Conservation (phyloP, 1,140 invertebrate species). For the Trialeurodes vaporariorum region DNA sequence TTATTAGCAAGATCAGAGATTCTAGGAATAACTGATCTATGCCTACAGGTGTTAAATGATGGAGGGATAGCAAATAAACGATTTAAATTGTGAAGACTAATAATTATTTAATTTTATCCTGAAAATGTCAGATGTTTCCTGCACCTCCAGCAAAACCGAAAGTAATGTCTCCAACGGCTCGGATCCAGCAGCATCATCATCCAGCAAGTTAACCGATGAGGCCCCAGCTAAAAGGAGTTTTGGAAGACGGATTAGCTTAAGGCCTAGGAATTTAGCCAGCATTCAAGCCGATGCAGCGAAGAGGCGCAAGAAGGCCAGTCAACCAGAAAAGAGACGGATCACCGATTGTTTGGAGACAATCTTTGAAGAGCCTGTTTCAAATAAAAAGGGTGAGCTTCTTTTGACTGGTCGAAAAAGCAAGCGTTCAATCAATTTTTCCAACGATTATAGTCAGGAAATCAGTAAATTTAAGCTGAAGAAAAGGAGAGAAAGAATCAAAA, state of each 20-base stretch:
- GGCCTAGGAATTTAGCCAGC: neutral
- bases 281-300: neutral
- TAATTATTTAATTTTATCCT: too few relatives aligned
- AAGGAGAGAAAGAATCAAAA: neutral
- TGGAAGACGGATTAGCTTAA: neutral
- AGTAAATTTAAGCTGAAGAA: neutral
- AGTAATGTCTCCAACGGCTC: neutral
- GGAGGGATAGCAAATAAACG: too few relatives aligned
- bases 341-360: neutral
- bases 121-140: neutral
- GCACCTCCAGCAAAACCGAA: neutral
- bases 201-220: too few relatives aligned
- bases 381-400: neutral
- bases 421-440: neutral
- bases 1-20: too few relatives aligned
- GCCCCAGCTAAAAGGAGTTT: neutral
- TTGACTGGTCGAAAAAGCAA: neutral
- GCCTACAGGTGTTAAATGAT: too few relatives aligned
- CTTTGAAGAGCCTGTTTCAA: neutral
- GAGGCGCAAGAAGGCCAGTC: neutral
- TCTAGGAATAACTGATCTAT: too few relatives aligned
- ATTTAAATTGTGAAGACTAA: too few relatives aligned
- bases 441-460: neutral
- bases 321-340: neutral
- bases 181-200: neutral